phyloP scores from a whole-genome alignment of 2,888 invertebrate species.

The Idaea dimidiata region DNA sequence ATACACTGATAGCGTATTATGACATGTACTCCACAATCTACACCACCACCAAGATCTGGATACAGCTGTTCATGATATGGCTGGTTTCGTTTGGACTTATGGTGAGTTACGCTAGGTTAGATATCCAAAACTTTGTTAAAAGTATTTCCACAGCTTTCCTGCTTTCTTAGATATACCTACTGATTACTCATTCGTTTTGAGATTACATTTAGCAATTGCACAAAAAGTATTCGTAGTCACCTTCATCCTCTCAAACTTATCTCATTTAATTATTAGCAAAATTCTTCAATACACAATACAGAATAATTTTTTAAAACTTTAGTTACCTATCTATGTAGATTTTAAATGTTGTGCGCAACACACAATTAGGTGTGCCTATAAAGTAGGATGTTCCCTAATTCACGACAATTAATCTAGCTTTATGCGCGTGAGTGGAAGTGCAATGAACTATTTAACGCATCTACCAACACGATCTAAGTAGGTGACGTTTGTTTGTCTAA shows the following conservation, averaged over 20 bases:
- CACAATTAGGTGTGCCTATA: neutral
- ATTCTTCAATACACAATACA: too few species aligned
- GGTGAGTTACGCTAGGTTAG: too few species aligned
- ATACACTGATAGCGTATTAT: constrained; percentile 91
- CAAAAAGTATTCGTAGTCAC: too few species aligned
- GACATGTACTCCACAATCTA: constrained; percentile 90
- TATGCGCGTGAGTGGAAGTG: constrained; percentile 55
- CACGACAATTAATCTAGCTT: constrained; percentile 64
- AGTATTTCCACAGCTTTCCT: too few species aligned
- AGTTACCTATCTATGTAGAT: too few species aligned
- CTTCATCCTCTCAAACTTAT: too few species aligned
- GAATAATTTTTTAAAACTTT: too few species aligned
- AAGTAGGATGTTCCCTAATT: constrained; percentile 59
- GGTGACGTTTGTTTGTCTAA: neutral
- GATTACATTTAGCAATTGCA: too few species aligned
- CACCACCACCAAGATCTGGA: constrained; percentile 85
- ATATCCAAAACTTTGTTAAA: too few species aligned
- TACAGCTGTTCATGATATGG: constrained; percentile 92
- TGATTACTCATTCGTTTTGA: too few species aligned
- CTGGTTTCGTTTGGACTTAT: constrained; percentile 86
- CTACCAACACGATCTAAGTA: neutral
- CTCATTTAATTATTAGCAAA: too few species aligned
- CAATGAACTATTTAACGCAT: constrained; percentile 57
- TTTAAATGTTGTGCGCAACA: neutral
- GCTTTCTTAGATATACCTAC: too few species aligned